A percentile compares a stretch with the other conserved stretches of the same genome.
phyloP scores from a whole-genome alignment of 2,113 vertebrate genomes.

The Myotis brandtii region DNA sequence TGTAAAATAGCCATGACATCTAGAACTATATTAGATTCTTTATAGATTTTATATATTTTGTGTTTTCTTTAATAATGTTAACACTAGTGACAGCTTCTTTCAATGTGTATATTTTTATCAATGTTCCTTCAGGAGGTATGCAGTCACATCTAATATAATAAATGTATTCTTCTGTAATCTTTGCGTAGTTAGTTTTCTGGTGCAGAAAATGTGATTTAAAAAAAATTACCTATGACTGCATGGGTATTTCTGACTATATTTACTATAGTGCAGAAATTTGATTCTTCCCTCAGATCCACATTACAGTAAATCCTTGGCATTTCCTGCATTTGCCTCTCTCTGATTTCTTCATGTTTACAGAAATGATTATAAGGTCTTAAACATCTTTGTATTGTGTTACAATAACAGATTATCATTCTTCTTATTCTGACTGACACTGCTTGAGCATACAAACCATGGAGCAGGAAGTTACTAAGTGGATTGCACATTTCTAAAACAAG shows the following conservation, averaged over 20 bases:
- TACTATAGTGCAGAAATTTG: background rate
- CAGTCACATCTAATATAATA: background rate
- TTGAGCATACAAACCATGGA: background rate
- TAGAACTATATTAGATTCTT: background rate
- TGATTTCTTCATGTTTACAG: slow-evolving; percentile 14
- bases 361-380: slow-evolving; percentile 33
- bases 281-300: background rate
- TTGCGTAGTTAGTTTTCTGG: slow-evolving; percentile 6
- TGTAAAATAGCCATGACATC: background rate
- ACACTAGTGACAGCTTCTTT: background rate
- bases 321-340: background rate
- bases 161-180: background rate
- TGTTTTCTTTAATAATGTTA: slow-evolving; percentile 9
- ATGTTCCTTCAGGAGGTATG: background rate
- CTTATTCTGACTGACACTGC: background rate
- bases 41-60: background rate
- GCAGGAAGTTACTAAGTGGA: background rate
- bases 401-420: slow-evolving; percentile 1
- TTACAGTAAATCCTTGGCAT: background rate
- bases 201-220: background rate
- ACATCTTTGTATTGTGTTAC: background rate
- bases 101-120: slow-evolving; percentile 24
- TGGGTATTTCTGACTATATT: background rate
- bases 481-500: background rate
- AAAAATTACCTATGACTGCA: slow-evolving; percentile 8